A percentile compares a stretch with the other conserved stretches of the same genome.
Conservation (phyloP, 2,113 vertebrate genomes). For the Budorcas taxicolor region DNA sequence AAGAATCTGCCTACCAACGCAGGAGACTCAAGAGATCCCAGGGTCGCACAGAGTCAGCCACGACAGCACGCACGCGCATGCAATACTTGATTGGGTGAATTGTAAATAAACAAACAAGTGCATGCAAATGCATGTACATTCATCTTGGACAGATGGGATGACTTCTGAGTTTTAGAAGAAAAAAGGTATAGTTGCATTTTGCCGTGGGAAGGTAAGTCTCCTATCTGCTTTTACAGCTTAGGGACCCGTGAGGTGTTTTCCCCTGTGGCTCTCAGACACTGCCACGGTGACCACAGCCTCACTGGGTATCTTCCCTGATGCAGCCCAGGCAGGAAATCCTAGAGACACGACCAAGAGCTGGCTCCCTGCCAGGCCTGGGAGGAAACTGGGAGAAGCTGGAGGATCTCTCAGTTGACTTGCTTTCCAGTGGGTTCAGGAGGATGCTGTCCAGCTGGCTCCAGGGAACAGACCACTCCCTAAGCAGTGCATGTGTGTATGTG, state of each 20-base stretch:
- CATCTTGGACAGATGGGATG: neutral
- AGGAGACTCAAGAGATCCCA: neutral
- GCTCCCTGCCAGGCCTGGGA: conserved; percentile 53
- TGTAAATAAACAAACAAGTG: neutral
- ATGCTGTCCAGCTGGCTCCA: neutral
- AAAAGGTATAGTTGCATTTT: neutral
- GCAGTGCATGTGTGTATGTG: neutral
- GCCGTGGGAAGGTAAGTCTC: neutral
- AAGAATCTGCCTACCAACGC: neutral
- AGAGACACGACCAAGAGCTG: conserved; percentile 48
- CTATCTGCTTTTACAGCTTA: neutral
- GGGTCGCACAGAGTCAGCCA: neutral
- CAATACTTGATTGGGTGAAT: neutral
- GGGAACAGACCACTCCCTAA: neutral
- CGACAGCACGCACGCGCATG: accelerated
- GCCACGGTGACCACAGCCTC: neutral
- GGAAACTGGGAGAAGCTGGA: conserved; percentile 47
- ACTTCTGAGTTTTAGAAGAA: neutral
- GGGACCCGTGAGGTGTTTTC: neutral
- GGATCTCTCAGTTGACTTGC: conserved; percentile 50
- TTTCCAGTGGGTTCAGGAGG: neutral
- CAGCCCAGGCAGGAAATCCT: conserved; percentile 28
- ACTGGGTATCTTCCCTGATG: neutral
- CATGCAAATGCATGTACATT: neutral
- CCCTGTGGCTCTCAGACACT: neutral